Percentiles rank a stretch among this genome's conserved stretches.
Conservation (phyloP, 2,113 vertebrate genomes). For the Pseudopipra pipra region DNA sequence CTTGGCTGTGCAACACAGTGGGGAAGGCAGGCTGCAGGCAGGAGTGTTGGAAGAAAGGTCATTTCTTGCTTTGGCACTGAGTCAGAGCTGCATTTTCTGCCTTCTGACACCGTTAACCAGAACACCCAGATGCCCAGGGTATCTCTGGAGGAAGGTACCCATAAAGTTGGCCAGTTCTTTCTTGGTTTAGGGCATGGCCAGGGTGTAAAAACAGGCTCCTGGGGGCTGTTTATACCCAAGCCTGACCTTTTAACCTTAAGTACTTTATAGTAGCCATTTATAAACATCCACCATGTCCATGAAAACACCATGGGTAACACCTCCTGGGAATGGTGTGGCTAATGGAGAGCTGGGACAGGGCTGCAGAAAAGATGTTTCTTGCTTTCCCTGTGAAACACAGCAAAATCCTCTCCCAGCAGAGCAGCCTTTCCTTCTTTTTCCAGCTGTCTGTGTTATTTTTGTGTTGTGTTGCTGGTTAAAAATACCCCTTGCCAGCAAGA, state of each 20-base stretch:
- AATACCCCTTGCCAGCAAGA: conserved; percentile 43
- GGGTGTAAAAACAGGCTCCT: not conserved
- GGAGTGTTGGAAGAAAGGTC: not conserved
- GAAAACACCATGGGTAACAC: not conserved
- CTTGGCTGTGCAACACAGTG: not conserved
- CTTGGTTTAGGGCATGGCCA: not conserved
- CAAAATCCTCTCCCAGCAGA: not conserved
- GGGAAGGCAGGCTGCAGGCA: not conserved
- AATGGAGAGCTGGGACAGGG: not conserved
- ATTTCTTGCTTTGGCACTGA: not conserved
- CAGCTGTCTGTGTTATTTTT: conserved; percentile 21
- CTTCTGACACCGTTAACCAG: not conserved
- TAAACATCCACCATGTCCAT: not conserved
- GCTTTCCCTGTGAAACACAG: not conserved
- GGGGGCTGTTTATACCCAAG: not conserved
- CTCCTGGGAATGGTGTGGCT: not conserved
- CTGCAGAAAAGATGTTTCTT: not conserved
- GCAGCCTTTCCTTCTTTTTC: not conserved
- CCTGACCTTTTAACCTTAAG: not conserved
- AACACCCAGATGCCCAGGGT: not conserved
- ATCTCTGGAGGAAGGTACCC: not conserved
- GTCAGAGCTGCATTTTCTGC: not conserved
- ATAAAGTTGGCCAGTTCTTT: not conserved
- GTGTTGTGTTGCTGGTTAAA: not conserved
- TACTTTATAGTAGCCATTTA: conserved; percentile 2